Evolutionary conservation across 2,113 vertebrate genomes (phyloP).

Genomic region (Halcyon senegalensis): DNA sequence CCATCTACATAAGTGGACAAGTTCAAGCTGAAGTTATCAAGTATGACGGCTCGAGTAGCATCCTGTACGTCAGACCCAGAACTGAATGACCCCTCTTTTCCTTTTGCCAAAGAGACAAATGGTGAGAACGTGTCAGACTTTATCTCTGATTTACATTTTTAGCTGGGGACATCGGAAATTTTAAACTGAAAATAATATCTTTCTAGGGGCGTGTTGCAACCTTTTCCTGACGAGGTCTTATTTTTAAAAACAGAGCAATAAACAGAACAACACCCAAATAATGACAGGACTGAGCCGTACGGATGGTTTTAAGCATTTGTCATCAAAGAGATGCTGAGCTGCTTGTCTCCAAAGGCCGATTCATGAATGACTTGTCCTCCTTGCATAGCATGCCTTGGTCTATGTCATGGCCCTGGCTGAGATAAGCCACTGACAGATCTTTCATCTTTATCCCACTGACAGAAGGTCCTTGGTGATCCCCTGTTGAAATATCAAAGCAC

Average conservation of each 20-base stretch:
- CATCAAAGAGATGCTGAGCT: neutral
- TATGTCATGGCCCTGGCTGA: neutral
- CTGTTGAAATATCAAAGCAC: neutral
- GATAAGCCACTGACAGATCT: neutral
- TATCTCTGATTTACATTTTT: slow-evolving; percentile 62
- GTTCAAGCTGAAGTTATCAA: slow-evolving; percentile 72
- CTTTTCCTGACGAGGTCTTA: slow-evolving; percentile 49
- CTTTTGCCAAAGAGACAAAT: slow-evolving; percentile 66
- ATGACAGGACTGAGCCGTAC: neutral
- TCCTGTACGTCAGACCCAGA: slow-evolving; percentile 76
- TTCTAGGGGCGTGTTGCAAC: slow-evolving; percentile 5
- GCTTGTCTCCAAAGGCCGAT: neutral
- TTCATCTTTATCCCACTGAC: neutral
- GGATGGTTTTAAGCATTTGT: neutral
- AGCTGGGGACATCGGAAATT: slow-evolving; percentile 63
- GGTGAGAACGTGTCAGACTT: slow-evolving; percentile 62
- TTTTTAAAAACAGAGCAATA: slow-evolving; percentile 27
- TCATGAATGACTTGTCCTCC: neutral
- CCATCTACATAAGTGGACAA: slow-evolving; percentile 22
- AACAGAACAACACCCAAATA: slow-evolving; percentile 55
- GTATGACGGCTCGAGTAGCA: slow-evolving; percentile 14
- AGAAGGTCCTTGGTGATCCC: neutral
- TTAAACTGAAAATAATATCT: slow-evolving; percentile 54
- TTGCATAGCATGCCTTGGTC: neutral
- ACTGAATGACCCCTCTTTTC: slow-evolving; percentile 67